Base-by-base conservation (phyloP, 2,797 vertebrate species). In the Notolabrus celidotus region DNA sequence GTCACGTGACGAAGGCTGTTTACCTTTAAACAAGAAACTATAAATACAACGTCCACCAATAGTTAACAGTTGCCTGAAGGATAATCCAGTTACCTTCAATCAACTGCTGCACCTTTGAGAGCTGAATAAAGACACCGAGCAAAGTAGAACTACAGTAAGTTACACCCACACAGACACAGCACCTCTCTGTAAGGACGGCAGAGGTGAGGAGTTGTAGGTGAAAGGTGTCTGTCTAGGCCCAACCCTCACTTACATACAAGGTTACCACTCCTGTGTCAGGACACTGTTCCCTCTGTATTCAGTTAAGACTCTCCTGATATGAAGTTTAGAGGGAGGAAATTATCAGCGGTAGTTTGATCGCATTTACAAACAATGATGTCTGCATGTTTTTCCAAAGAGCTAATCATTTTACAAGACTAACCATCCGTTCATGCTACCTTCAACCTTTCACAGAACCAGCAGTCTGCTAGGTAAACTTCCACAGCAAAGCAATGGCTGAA, bases 141-240 rank as follows among this genome's bases (percentile, higher is more conserved):
- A 59, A 43, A 73, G 60, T 12, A 25, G 14, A 39, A 8, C 34
- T 10, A 49, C 19, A 25, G 27, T 10, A 49, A 45, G 39, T n/a
- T n/a, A n/a, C n/a, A n/a, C n/a, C n/a, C n/a, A 67, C 57, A 77
- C 17, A 27, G 15, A 2, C 19, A 67, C 16, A 27, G 6, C 5
- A 47, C 20, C 22, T 47, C 29, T 42, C 15, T 38, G 65, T 31
- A 59, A 59, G 42, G 41, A 49, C 14, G 6, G 45, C 33, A 57
- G n/a, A 12, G 56, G 23, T 49, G 49, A 57, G 34, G 43, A 62
- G 31, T 70, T 83, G 83, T 86, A 70, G 85, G 84, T 88, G 79
- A 93, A 90, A 92, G 86, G 84, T 89, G 34, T 50, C 38, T 11
- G 38, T 62, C 29, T 55, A 29, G 71, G 36, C 27, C 5, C 10